Evolutionary conservation across 1,140 invertebrate genomes (phyloP).

Genomic region (Notospermus geniculatus): DNA sequence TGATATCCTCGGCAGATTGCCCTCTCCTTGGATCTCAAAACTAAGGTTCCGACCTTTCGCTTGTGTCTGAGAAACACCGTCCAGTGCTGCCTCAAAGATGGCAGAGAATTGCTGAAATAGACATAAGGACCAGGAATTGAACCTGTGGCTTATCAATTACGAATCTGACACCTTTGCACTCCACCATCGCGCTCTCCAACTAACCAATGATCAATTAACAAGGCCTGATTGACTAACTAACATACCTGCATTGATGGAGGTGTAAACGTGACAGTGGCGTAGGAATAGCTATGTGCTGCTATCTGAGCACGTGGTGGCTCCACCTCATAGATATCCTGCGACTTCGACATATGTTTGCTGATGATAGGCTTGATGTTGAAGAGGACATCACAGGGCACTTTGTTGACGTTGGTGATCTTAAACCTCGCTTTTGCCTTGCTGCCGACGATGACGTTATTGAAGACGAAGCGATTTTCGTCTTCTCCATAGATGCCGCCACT

Average conservation of each 20-base stretch:
- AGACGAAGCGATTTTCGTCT: slow-evolving; percentile 54
- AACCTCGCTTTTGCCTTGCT: slow-evolving; percentile 53
- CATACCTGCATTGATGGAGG: slow-evolving; percentile 55
- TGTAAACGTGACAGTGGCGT: slow-evolving; percentile 52
- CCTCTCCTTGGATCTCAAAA: slow-evolving; percentile 55
- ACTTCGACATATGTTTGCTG: slow-evolving; percentile 28
- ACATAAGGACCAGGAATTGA: too few species aligned
- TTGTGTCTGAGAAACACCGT: slow-evolving; percentile 42
- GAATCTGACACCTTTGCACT: too few species aligned
- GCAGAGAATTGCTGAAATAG: slow-evolving; percentile 45
- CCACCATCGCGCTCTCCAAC: too few species aligned
- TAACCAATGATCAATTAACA: too few species aligned
- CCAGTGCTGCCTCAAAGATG: slow-evolving; percentile 52
- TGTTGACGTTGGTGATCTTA: slow-evolving; percentile 53
- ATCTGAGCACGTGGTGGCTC: slow-evolving; percentile 50
- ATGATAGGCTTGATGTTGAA: slow-evolving; percentile 43
- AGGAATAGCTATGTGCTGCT: slow-evolving; percentile 49
- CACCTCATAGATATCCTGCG: slow-evolving; percentile 53
- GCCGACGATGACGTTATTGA: slow-evolving; percentile 56
- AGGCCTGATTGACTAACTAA: too few species aligned
- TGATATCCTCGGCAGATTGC: slow-evolving; percentile 51
- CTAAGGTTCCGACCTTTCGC: slow-evolving; percentile 41
- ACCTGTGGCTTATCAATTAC: too few species aligned
- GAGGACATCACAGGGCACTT: slow-evolving; percentile 53
- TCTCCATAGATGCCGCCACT: slow-evolving; percentile 53